Evolutionary conservation across 2,888 invertebrate genomes (phyloP), one percentile per base, ranked within the genome.

Genomic region (Beris morrisii): DNA sequence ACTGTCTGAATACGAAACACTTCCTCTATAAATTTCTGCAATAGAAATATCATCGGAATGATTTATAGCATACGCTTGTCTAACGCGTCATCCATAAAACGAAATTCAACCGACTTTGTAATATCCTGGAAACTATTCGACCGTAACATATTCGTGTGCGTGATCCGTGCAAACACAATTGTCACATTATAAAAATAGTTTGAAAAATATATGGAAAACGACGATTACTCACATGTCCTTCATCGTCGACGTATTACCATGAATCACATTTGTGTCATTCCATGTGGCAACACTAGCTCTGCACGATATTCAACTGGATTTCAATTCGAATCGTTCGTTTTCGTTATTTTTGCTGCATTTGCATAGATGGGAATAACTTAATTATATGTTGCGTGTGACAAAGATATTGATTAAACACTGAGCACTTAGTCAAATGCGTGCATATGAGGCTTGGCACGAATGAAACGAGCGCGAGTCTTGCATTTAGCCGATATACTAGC

Each of bases 351-450:
- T 52, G 50, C 50, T 53, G 65, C 65, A 54, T 53, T 55, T 46
- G 44, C 65, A 55, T 63, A 56, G 65, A 70, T 71, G 71, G 61
- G 68, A 71, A 72, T 72, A 72, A 73, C 72, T 72, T 72, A 73
- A 73, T 73, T 73, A 73, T 72, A 70, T 68, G 69, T 73, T 73
- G 73, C 73, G 73, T 73, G 73, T 69, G 72, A 72, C 72, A 71
- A 69, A 68, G 72, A 73, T 73, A 72, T 72, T 73, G 73, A 73
- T 73, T 73, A 72, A 73, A 73, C 73, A 73, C 71, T 71, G 73
- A 73, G 73, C 73, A 73, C 73, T 73, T 73, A 73, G 72, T 71
- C 70, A 73, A 73, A 71, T 73, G 73, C 73, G 73, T 73, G 73
- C 72, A 72, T 70, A 72, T 70, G 56, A 56, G 44, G 30, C 22